phyloP scores from a whole-genome alignment of 1,140 invertebrate genomes.

The Drosophila tropicalis region DNA sequence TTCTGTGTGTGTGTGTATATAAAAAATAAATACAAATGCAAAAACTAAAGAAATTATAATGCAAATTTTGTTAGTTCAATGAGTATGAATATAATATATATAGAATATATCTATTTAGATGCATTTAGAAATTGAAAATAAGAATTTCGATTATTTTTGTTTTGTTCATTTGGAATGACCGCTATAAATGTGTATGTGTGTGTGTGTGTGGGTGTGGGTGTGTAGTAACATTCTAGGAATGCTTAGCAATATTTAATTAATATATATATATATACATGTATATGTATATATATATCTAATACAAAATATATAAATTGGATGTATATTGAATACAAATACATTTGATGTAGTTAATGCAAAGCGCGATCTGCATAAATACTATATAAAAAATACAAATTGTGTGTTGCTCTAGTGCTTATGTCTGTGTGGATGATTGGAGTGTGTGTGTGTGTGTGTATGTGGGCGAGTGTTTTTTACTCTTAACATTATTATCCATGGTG shows the following conservation, averaged over 20 bases:
- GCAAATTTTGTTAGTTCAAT: slow-evolving; percentile 26
- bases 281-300: slow-evolving; percentile 32
- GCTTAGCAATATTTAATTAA: slow-evolving; percentile 48
- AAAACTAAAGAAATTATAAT: slow-evolving; percentile 17
- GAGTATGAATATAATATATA: slow-evolving; percentile 16
- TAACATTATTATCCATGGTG: slow-evolving; percentile 6
- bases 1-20: slow-evolving; percentile 19
- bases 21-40: slow-evolving; percentile 27
- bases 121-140: slow-evolving; percentile 15
- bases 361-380: slow-evolving; percentile 64
- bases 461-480: neutral
- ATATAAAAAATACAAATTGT: slow-evolving; percentile 77
- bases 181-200: slow-evolving; percentile 31
- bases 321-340: slow-evolving; percentile 59
- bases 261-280: slow-evolving; percentile 30
- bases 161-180: slow-evolving; percentile 61
- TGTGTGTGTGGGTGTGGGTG: slow-evolving; percentile 31
- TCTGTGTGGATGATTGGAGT: slow-evolving; percentile 16
- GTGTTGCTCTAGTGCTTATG: slow-evolving; percentile 45
- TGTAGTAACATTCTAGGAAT: slow-evolving; percentile 62
- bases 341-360: slow-evolving; percentile 54
- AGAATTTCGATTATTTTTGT: slow-evolving; percentile 16
- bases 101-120: slow-evolving; percentile 1
- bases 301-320: slow-evolving; percentile 28
- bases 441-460: neutral